Evolutionary conservation across 2,797 vertebrate genomes (phyloP).

Genomic region (Adrianichthys oophorus): DNA sequence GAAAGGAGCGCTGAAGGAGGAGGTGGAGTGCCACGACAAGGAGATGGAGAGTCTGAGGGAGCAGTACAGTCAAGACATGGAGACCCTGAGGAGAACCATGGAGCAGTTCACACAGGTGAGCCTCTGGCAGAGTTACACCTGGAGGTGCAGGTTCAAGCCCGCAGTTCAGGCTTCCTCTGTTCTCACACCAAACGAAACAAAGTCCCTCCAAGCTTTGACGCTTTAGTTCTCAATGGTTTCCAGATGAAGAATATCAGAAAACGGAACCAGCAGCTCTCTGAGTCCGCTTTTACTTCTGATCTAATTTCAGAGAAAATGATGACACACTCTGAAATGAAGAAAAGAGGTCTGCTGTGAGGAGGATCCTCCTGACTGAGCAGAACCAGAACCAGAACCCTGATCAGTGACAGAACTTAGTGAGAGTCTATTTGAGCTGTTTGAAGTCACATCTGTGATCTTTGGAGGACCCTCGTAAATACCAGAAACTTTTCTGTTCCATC

Average conservation of each 20-base stretch:
- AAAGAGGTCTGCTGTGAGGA: neutral
- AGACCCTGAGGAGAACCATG: conserved; percentile 84
- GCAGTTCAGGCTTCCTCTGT: no score
- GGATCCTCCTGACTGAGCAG: neutral
- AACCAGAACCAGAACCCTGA: no score
- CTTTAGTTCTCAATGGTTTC: no score
- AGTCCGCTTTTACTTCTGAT: no score
- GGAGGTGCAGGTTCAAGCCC: no score
- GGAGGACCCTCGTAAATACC: neutral
- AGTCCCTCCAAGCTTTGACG: no score
- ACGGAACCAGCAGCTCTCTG: no score
- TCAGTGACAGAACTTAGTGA: no score
- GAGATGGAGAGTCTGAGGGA: conserved; percentile 88
- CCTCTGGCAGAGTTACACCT: no score
- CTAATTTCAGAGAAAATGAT: neutral
- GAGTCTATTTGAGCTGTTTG: neutral
- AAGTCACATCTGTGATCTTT: conserved; percentile 7
- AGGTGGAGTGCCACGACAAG: conserved; percentile 87
- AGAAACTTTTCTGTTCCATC: neutral
- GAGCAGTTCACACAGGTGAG: conserved; percentile 81
- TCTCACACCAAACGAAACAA: no score
- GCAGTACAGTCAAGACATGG: conserved; percentile 86
- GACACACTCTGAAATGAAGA: neutral
- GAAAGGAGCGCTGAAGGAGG: conserved; percentile 92
- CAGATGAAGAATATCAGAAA: no score